These are phyloP conservation scores for Trichomycterus rosablanca DNA, from an alignment of 2,113 vertebrate genomes.

Conservation along the genomic window DNA sequence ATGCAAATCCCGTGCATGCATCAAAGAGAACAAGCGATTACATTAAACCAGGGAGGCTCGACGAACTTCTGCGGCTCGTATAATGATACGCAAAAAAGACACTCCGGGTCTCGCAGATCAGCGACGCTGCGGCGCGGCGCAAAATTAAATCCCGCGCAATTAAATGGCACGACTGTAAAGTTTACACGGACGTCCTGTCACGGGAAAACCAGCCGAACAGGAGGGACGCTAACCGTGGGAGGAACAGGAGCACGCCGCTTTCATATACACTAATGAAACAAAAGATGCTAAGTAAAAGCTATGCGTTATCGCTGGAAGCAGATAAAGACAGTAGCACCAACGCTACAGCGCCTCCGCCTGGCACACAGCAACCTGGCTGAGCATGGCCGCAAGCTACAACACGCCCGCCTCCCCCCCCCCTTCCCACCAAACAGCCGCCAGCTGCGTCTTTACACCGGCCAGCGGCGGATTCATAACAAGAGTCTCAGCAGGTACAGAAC, in stretches of 20 bases:
- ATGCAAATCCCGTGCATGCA: slow-evolving; percentile 67
- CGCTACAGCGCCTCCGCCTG: no score
- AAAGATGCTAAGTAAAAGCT: slow-evolving; percentile 16
- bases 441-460: no score
- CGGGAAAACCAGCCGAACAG: slow-evolving; percentile 9
- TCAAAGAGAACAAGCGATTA: slow-evolving; percentile 69
- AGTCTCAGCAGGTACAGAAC: no score
- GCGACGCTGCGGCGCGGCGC: neutral
- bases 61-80: slow-evolving; percentile 2
- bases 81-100: no score
- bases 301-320: slow-evolving; percentile 11
- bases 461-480: no score
- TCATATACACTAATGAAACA: neutral
- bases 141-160: slow-evolving; percentile 23
- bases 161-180: slow-evolving; percentile 20
- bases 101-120: no score
- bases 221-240: slow-evolving; percentile 15
- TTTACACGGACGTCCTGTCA: slow-evolving; percentile 30
- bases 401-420: no score
- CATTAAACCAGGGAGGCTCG: slow-evolving; percentile 58
- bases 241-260: neutral
- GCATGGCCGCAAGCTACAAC: no score
- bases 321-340: slow-evolving; percentile 6
- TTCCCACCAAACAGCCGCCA: no score
- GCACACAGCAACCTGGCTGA: no score